These are phyloP conservation scores for Harmothoe impar DNA, from an alignment of 2,888 invertebrate genomes.

Conservation along the genomic window DNA sequence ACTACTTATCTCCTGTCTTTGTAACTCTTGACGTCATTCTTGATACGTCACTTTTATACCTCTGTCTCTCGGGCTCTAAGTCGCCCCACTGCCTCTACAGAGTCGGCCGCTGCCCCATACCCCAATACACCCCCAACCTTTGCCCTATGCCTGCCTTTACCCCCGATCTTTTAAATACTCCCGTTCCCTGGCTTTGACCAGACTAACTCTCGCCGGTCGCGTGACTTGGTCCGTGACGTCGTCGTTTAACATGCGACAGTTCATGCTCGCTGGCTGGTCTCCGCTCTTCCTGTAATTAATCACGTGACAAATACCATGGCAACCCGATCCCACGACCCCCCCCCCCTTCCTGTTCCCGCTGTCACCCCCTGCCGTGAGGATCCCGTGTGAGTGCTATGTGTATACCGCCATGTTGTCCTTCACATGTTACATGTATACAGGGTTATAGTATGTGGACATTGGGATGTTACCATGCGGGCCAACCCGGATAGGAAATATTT, in stretches of 20 bases:
- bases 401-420: too few relatives aligned
- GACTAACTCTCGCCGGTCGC: background rate
- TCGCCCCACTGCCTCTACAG: too few relatives aligned
- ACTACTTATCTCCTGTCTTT: too few relatives aligned
- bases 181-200: background rate
- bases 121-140: too few relatives aligned
- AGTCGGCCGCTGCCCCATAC: too few relatives aligned
- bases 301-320: background rate
- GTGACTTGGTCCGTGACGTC: background rate
- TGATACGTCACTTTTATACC: background rate
- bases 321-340: background rate
- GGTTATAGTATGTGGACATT: too few relatives aligned
- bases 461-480: too few relatives aligned
- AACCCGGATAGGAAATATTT: too few relatives aligned
- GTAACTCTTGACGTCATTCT: too few relatives aligned
- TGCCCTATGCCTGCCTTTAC: background rate
- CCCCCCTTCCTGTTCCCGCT: background rate
- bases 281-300: conserved; percentile 27
- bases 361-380: background rate
- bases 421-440: too few relatives aligned
- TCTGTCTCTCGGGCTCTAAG: background rate
- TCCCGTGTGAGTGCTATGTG: too few relatives aligned
- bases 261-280: background rate
- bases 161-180: background rate
- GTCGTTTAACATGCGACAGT: background rate